A percentile compares a stretch with the other conserved stretches of the same genome.
Evolutionary conservation across 2,113 vertebrate genomes (phyloP).

Genomic region (Stictonetta naevosa): DNA sequence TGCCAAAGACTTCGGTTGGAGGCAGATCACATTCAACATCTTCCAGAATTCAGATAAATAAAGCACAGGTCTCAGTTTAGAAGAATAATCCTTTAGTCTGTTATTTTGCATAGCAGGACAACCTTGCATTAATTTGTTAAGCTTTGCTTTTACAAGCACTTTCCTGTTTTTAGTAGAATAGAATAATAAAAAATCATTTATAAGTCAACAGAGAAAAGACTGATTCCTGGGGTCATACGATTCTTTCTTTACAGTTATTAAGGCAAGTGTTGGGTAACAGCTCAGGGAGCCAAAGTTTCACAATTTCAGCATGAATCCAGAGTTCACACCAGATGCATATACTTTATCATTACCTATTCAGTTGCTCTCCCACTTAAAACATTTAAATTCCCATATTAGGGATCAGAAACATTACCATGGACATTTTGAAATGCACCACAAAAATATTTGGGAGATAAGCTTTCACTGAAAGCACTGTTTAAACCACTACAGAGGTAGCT

Average conservation of each 20-base stretch:
- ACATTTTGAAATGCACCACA: not conserved
- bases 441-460: not conserved
- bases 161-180: conserved; percentile 28
- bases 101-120: conserved; percentile 41
- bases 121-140: conserved; percentile 5
- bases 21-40: conserved; percentile 1
- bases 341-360: not conserved
- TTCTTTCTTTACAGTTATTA: conserved; percentile 1
- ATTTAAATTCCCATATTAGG: not conserved
- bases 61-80: conserved; percentile 8
- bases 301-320: not conserved
- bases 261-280: not conserved
- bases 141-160: conserved; percentile 25
- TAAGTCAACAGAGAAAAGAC: conserved; percentile 22
- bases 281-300: not conserved
- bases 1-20: conserved; percentile 25
- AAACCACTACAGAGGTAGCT: not conserved
- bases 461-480: not conserved
- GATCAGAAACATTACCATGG: not conserved
- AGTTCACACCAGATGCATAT: not conserved
- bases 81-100: conserved; percentile 14
- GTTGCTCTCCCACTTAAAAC: not conserved
- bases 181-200: conserved; percentile 26
- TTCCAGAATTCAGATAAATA: conserved; percentile 46
- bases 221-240: not conserved